Evolutionary conservation across 2,113 vertebrate genomes (phyloP).

Genomic region (Gambusia affinis): DNA sequence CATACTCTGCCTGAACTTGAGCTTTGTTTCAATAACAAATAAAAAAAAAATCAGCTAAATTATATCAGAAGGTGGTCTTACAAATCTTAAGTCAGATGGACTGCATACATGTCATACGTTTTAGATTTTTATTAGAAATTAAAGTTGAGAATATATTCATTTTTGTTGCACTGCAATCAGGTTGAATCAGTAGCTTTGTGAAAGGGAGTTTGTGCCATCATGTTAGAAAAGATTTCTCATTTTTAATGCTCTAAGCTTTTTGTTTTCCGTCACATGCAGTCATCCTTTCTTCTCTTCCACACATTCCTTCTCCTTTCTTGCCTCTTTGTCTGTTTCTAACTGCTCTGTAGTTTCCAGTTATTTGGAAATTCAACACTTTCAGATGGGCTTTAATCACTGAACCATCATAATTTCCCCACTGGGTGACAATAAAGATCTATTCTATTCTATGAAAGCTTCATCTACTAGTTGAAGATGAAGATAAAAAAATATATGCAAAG

Average conservation of each 20-base stretch:
- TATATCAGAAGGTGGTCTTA: neutral
- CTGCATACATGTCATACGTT: neutral
- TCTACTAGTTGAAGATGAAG: constrained; percentile 32
- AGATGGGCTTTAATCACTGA: constrained; percentile 49
- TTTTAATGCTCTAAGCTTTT: constrained; percentile 13
- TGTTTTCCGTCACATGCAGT: constrained; percentile 32
- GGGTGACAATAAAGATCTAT: too few relatives aligned
- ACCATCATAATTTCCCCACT: constrained; percentile 9
- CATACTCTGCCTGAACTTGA: neutral
- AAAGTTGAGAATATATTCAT: constrained; percentile 6
- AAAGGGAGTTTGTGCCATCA: neutral
- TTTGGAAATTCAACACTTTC: constrained; percentile 35
- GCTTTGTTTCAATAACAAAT: neutral
- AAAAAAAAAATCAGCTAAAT: neutral
- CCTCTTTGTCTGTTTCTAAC: neutral
- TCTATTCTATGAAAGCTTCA: constrained; percentile 35
- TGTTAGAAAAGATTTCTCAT: constrained; percentile 12
- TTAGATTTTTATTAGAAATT: neutral
- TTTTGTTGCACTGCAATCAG: constrained; percentile 7
- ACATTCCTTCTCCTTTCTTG: neutral
- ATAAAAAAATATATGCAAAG: neutral
- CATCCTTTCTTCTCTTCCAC: constrained; percentile 8
- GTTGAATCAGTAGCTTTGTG: constrained; percentile 10
- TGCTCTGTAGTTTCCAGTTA: constrained; percentile 37
- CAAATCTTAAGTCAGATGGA: neutral